phyloP scores from a whole-genome alignment of 1,140 invertebrate genomes.

The Macrocentrus cingulum region DNA sequence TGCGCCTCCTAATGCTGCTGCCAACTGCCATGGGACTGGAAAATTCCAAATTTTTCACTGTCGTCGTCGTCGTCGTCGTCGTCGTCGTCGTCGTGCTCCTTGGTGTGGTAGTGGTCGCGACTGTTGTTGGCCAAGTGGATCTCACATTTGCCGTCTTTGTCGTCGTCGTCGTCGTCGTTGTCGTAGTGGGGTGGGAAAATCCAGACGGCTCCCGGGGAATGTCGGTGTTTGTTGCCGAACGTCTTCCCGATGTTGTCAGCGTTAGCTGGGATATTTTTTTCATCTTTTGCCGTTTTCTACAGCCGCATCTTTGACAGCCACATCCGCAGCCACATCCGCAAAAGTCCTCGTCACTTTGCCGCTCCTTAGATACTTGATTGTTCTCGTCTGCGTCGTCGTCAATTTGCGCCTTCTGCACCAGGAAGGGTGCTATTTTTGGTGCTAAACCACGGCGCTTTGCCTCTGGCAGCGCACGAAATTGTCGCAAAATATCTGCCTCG shows the following conservation, averaged over 20 bases:
- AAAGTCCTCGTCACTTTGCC: neutral
- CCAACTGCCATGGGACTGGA: too few relatives aligned
- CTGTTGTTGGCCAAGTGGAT: too few relatives aligned
- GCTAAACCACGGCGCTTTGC: too few relatives aligned
- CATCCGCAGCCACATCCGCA: neutral
- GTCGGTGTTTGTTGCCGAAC: neutral
- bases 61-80: too few relatives aligned
- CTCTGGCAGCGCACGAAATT: too few relatives aligned
- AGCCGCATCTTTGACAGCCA: neutral
- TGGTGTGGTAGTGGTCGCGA: neutral
- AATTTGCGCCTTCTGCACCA: neutral
- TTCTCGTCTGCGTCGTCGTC: neutral
- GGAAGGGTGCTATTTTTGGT: too few relatives aligned
- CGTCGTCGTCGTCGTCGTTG: neutral
- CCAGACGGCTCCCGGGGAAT: neutral
- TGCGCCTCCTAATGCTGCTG: neutral
- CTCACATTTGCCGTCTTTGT: too few relatives aligned
- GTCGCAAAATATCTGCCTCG: too few relatives aligned
- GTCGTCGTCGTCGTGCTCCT: neutral
- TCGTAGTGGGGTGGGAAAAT: neutral
- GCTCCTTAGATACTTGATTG: neutral
- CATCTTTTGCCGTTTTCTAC: neutral
- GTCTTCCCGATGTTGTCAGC: neutral
- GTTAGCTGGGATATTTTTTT: neutral
- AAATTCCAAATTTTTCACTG: too few relatives aligned